These are phyloP conservation scores for Tenrec ecaudatus DNA, from an alignment of 2,113 vertebrate species.

Conservation along the genomic window DNA sequence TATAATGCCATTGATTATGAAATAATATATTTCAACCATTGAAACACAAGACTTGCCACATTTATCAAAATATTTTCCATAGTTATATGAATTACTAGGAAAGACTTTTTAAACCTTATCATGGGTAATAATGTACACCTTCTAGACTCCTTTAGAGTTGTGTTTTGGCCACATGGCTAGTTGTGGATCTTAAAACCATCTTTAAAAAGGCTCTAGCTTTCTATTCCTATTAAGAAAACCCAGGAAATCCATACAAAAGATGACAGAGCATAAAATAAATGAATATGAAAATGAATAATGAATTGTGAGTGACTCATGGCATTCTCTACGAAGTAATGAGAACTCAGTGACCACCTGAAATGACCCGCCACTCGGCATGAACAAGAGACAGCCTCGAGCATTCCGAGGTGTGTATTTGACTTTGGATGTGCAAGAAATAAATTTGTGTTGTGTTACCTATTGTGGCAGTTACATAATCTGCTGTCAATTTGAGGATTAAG, in stretches of 20 bases:
- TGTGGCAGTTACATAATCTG: too few relatives aligned
- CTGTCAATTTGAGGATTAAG: too few relatives aligned
- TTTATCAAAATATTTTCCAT: neutral
- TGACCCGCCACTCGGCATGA: neutral
- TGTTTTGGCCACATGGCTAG: neutral
- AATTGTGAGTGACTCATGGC: too few relatives aligned
- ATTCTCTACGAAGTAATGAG: too few relatives aligned
- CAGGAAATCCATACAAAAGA: neutral
- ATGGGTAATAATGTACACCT: neutral
- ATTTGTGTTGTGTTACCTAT: neutral
- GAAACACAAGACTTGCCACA: neutral
- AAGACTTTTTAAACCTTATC: neutral
- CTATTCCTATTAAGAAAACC: neutral
- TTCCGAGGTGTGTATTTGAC: neutral
- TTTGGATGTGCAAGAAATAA: neutral
- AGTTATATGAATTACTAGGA: neutral
- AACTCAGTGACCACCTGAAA: too few relatives aligned
- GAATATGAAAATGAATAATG: too few relatives aligned
- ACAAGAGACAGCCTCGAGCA: neutral
- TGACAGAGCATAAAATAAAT: neutral
- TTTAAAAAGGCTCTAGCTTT: neutral
- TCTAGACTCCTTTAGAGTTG: neutral
- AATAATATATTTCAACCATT: neutral
- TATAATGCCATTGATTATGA: neutral
- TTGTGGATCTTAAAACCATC: neutral